Percentiles rank a stretch among this genome's conserved stretches.
These are phyloP conservation scores for Branchipolynoe longqiensis DNA, from an alignment of 2,888 invertebrate genomes.

Conservation along the genomic window DNA sequence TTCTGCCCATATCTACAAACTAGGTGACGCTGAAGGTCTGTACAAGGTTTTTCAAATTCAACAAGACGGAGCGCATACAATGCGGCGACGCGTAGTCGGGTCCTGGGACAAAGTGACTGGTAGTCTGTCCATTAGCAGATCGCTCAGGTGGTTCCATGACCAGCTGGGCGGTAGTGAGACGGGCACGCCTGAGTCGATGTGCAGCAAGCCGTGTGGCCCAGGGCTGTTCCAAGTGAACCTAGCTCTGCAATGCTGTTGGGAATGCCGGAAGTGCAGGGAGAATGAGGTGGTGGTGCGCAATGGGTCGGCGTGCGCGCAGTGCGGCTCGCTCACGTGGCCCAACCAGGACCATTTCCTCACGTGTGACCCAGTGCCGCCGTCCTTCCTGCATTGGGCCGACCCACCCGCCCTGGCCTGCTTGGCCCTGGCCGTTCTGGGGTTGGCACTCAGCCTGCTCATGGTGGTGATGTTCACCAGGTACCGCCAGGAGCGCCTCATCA, in stretches of 20 bases:
- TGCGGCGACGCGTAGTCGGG: constrained; percentile 25
- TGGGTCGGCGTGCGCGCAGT: constrained; percentile 3
- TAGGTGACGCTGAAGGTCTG: constrained; percentile 63
- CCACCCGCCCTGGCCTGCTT: constrained; percentile 8
- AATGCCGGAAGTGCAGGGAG: constrained; percentile 31
- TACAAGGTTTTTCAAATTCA: constrained; percentile 63
- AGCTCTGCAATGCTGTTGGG: constrained; percentile 23
- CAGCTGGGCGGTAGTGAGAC: background rate
- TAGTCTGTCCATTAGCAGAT: background rate
- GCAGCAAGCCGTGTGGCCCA: constrained; percentile 21
- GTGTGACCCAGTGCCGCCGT: background rate
- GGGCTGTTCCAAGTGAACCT: constrained; percentile 20
- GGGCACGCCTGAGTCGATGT: background rate
- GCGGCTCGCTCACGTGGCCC: constrained; percentile 10
- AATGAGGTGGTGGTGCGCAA: constrained; percentile 32
- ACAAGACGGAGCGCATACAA: background rate
- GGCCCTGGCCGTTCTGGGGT: background rate
- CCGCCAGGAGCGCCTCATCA: constrained; percentile 19
- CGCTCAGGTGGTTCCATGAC: background rate
- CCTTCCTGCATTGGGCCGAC: constrained; percentile 19
- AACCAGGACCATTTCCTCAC: constrained; percentile 26
- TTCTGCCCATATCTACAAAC: constrained; percentile 29
- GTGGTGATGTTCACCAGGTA: constrained; percentile 10
- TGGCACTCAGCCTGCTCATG: background rate
- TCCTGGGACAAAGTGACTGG: constrained; percentile 7